Evolutionary conservation across 2,113 vertebrate genomes (phyloP), one percentile per base, ranked within the genome.

Genomic region (Grus americana): DNA sequence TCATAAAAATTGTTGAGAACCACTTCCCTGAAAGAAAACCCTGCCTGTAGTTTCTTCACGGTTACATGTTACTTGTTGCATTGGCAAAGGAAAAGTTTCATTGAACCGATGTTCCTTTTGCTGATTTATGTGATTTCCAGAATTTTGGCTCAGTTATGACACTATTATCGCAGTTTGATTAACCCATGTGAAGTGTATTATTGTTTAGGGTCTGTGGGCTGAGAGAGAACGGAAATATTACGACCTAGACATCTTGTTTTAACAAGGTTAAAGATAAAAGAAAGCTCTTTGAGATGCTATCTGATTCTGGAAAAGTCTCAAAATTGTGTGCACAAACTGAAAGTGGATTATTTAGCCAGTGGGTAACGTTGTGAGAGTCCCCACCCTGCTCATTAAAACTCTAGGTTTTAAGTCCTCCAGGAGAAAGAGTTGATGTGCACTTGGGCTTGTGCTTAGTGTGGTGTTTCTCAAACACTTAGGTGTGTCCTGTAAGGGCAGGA

Each of bases 221-320:
- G 90, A 71, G 86, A 89, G 63, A 54, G 36, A 95, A 94, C 10
- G 73, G 96, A 95, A 93, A 89, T 70, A 87, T 82, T 96, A 78
- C 95, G 94, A 93, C 73, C 61, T 62, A 92, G 92, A 57, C 34
- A 79, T 76, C 87, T 94, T 96, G 91, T 95, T 96, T 96, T 82
- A 96, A 95, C 91, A 96, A 91, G 42, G 95, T 54, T 47, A 49
- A 93, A 86, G 93, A 96, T 96, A 93, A 93, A 95, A 96, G 91
- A 89, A 92, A 87, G 34, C 74, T 90, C 79, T 96, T 19, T 55
- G 44, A 68, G 90, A 75, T 71, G 30, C 16, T 94, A 95, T 93
- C 94, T 92, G 74, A 49, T 76, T 70, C 52, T 93, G 94, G 89
- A 97, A 92, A 93, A 68, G 42, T 54, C 47, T 88, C 95, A 91